Evolutionary conservation across 1,140 invertebrate species (phyloP).

Genomic region (Planococcus citri): DNA sequence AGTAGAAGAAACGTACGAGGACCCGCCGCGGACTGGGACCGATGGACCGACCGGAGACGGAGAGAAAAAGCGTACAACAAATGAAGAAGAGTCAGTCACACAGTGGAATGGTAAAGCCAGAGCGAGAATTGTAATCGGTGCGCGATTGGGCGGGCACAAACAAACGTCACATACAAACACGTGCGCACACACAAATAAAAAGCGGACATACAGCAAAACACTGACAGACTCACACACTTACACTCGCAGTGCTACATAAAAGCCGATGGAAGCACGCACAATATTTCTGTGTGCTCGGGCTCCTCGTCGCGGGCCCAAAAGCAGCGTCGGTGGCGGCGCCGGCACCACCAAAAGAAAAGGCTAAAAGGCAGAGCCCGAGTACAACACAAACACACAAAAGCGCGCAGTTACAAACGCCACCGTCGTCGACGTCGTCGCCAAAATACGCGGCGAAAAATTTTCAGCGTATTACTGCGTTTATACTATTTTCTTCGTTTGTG

Average conservation of each 20-base stretch:
- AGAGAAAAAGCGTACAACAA: constrained; percentile 12
- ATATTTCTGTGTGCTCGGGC: background rate
- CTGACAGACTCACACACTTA: no score
- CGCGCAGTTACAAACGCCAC: background rate
- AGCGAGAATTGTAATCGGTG: constrained; percentile 16
- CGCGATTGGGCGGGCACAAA: constrained; percentile 18
- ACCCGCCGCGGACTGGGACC: no score
- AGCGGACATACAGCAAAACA: background rate
- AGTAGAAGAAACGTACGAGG: no score
- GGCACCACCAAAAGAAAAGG: background rate
- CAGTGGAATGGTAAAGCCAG: constrained; percentile 6
- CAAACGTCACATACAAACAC: constrained; percentile 9
- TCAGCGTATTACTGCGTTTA: background rate
- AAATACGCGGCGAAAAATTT: background rate
- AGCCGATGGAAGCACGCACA: background rate
- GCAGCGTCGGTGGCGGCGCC: no score
- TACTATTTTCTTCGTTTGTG: background rate
- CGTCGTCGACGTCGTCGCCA: no score
- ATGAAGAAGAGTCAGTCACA: constrained; percentile 18
- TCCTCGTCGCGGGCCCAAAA: no score
- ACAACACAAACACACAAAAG: background rate
- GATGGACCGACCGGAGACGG: background rate
- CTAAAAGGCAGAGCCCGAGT: background rate
- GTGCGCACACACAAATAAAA: background rate
- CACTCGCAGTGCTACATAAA: background rate